Base-by-base conservation (phyloP, 2,113 vertebrate species). In the Morone saxatilis region DNA sequence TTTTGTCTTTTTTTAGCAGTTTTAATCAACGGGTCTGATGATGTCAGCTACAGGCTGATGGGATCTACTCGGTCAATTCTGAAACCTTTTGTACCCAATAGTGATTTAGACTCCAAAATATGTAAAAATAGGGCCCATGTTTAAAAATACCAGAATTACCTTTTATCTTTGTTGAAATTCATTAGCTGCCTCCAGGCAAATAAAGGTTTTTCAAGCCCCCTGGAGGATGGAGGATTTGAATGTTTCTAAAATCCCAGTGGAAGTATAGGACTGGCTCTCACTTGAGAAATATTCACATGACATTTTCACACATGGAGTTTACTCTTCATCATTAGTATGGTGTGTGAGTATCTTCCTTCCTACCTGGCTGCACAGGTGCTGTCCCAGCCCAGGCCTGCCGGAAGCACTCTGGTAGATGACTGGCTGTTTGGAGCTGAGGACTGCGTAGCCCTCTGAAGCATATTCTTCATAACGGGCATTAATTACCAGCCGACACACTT, bases 351-450 rank as follows among this genome's bases (percentile, higher is more conserved):
- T 6, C 22, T 12, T 0, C 0, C 9, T 1, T 17, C 79, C 31
- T 95, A 99, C 98, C 96, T 99, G 98, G 86, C 94, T 97, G 91
- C 98, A 99, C 41, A 99, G 94, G 88, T 96, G 96, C 81, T 98
- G 98, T 89, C 97, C 97, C 87, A 99, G 93, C 47, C 96, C 98
- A n/a, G 96, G 89, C 85, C 98, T 96, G 78, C 96, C 96, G 51
- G 98, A 96, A 80, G 97, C 96, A 9, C 98, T 99, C 74, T 97
- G 96, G 92, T 99, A 99, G 41, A 99, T 95, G 43, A 99, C 95
- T 17, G 98, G 98, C 74, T 97, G 97, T 69, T 93, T 97, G 57
- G 92, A 81, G 86, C 84, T 94, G 1, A 99, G 93, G 65, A 94
- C 96, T 0, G 95, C 92, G 62, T 97, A 99, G 3, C 98, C 98